Evolutionary conservation across 2,888 invertebrate species (phyloP), one percentile per base, ranked within the genome.

Genomic region (Meloe dianella): DNA sequence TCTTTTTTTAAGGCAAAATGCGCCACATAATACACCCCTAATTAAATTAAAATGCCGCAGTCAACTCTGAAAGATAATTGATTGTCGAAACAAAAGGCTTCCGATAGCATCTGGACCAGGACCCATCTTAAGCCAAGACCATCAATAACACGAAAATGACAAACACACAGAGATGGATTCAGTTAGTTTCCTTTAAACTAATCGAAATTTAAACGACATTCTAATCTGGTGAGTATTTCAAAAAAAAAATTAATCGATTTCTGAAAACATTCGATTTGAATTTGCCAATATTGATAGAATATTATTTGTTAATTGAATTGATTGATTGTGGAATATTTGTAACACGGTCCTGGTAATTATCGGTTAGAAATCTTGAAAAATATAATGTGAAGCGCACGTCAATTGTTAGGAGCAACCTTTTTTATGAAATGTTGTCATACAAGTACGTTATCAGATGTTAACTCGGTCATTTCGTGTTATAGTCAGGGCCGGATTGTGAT

Each of bases 31-130:
- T 79, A 78, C 71, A 73, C 77, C 79, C 78, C 80, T 81, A 82
- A 82, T 82, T 82, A 81, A 82, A 82, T 82, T 82, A 81, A 82
- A 82, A 82, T 82, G 77, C 81, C 81, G 78, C 80, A 80, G 80
- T 79, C 79, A 76, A 78, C 77, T 78, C 76, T 78, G 61, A 75
- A 76, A 81, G 80, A 82, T 82, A 82, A 82, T 82, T 82, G 81
- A 82, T 82, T 82, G 82, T 82, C 82, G 82, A 82, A 82, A 82
- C 82, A 82, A 82, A 82, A 81, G 82, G 78, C 80, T 79, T 73
- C 79, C 75, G 82, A 82, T 82, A 82, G 72, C 75, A 82, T 82
- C 81, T 67, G 60, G 62, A 32, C 32, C 29, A 64, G 67, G 66
- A 69, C 70, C 74, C 73, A 72, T 73, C 71, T 65, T 57, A 66